Base-by-base conservation (phyloP, 2,888 invertebrate genomes). In the Acanthosepion pharaonis region DNA sequence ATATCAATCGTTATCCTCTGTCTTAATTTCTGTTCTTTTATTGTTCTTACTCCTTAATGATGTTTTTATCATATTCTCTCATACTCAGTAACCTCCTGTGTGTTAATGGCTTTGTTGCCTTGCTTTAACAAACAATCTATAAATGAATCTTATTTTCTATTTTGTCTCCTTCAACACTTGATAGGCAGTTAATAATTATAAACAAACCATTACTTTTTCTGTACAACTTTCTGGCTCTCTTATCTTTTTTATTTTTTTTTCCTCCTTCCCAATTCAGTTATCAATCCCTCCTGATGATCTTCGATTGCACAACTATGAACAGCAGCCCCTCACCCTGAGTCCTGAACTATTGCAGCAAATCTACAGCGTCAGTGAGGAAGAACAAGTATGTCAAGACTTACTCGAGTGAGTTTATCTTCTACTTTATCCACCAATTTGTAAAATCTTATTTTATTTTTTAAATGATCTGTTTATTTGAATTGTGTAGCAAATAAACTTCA, bases 351-450 rank as follows among this genome's bases (percentile, higher is more conserved):
- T 96, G 33, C 95, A 96, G 28, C 95, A 95, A 93, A 95, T 97
- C 92, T 96, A 98, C 95, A 97, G 97, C 95, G 98, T 98, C 95
- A 98, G 98, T 95, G 97, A 98, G n/a, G 98, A 98, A 92, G 98
- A 98, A 95, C 98, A 98, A 55, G 98, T 99, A 94, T 98, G 98
- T 97, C 97, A 98, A 96, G 98, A 98, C 95, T 96, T 98, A 95
- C 97, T 98, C 96, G 97, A 97, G 97, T 97, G 96, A 97, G 97
- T 96, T 78, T 25, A 51, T 64, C 23, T 64, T 28, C 20, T 8
- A 20, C 59, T 25, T 59, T 59, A 25, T 59, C 59, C 59, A 18
- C 6, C 64, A 2, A 64, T 64, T 64, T 23, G 2, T 5, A 25
- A 28, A 8, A 25, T 64, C 28, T 64, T 64, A 25, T 25, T 4